Conservation (phyloP, 1,140 invertebrate species). For the Euglossa dilemma region DNA sequence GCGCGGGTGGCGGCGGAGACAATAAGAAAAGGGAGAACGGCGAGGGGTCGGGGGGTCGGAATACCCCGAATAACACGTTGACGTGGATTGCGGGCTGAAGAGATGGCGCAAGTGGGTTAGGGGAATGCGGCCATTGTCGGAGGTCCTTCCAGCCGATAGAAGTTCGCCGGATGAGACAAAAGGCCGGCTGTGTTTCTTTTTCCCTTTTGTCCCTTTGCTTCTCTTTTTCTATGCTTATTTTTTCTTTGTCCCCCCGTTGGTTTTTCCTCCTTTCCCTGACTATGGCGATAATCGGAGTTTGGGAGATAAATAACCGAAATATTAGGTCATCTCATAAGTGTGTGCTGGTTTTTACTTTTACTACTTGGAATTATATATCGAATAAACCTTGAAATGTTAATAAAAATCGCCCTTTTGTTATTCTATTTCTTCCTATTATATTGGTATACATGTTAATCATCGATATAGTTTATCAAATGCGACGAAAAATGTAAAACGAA, state of each 20-base stretch:
- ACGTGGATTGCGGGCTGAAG: slow-evolving; percentile 35
- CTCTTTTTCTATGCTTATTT: not conserved
- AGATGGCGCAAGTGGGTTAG: slow-evolving; percentile 56
- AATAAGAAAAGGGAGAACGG: slow-evolving; percentile 43
- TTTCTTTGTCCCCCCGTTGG: not conserved
- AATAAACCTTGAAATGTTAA: no score
- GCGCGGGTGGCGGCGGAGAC: slow-evolving; percentile 36
- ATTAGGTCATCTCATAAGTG: no score
- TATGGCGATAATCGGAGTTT: no score
- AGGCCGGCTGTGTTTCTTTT: not conserved
- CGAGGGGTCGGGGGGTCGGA: not conserved
- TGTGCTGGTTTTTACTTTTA: no score
- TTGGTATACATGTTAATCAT: no score
- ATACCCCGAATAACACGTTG: slow-evolving; percentile 47
- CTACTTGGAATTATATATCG: no score
- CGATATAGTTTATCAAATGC: no score
- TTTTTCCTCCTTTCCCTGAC: not conserved
- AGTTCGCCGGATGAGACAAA: slow-evolving; percentile 51
- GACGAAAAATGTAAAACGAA: no score
- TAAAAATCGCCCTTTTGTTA: no score
- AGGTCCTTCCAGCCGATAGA: slow-evolving; percentile 39
- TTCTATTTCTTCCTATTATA: no score
- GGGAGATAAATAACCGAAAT: no score
- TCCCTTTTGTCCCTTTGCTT: not conserved
- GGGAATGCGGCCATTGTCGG: slow-evolving; percentile 46